Evolutionary conservation across 2,797 vertebrate species (phyloP).

Genomic region (Thamnophis elegans): DNA sequence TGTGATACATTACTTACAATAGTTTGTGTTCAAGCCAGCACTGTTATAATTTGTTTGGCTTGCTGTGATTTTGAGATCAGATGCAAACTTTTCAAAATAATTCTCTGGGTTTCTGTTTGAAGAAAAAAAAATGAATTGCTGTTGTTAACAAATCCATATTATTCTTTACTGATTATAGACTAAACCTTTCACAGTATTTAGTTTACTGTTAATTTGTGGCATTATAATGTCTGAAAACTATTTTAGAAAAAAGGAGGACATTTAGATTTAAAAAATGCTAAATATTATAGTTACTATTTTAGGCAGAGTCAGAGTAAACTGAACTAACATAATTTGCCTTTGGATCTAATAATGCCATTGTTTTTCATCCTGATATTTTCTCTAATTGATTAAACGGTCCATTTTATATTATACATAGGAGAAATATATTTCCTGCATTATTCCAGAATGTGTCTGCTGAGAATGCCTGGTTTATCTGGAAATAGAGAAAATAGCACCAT

Average conservation of each 20-base stretch:
- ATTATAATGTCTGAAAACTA: neutral
- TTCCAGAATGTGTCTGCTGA: neutral
- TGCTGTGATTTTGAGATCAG: neutral
- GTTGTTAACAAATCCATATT: neutral
- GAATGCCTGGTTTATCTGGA: neutral
- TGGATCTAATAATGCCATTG: neutral
- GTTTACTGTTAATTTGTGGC: neutral
- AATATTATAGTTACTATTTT: neutral
- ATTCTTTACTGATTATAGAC: neutral
- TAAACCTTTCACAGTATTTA: neutral
- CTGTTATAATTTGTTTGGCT: too few species aligned
- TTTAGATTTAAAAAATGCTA: neutral
- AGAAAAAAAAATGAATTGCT: neutral
- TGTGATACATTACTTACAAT: neutral
- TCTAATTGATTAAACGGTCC: neutral
- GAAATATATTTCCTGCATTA: fast-evolving
- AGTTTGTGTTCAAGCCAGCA: neutral
- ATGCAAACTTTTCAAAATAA: neutral
- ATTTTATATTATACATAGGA: fast-evolving
- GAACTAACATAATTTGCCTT: neutral
- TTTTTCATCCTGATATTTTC: neutral
- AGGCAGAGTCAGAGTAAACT: neutral
- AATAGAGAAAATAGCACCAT: conserved; percentile 6
- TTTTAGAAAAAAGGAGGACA: neutral
- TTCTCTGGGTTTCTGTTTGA: neutral